Evolutionary conservation across 2,888 invertebrate genomes (phyloP), one percentile per base, ranked within the genome.

Genomic region (Dichetophora obliterata): DNA sequence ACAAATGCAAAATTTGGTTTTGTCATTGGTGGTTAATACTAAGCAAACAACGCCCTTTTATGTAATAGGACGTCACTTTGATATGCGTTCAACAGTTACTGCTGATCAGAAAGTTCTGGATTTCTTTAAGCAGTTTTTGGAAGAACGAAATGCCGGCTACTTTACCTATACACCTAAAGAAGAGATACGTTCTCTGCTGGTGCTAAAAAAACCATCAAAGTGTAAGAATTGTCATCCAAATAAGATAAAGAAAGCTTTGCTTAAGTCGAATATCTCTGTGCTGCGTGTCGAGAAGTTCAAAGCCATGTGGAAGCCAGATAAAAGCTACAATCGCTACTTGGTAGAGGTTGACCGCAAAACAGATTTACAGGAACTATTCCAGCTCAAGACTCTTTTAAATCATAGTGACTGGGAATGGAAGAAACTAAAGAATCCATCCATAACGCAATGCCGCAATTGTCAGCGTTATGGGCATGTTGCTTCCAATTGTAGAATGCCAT

Each of bases 401-500:
- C 57, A 52, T n/a, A 54, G 31, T 5, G 31, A 54, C 31, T 70
- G 70, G 70, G 8, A 31, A 19, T 68, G 68, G 68, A 68, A 43
- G 9, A 70, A 54, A 5, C 31, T 70, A 27, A 70, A 70, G 34
- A 70, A 54, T 11, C 52, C 52, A 11, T 24, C 54, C 16, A 75
- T 69, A 27, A 34, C 69, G 1, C 75, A 75, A 24, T 75, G 75
- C 27, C 70, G 71, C 22, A 76, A 71, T 34, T 75, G 75, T 69
- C 75, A 75, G 43, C 59, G 48, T 34, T 76, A 63, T 43, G 76
- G 71, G 27, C 76, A 76, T 24, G 54, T 70, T 19, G 75, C 75
- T 3, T 59, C 43, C 5, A 75, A 75, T 14, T 75, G 71, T 37
- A 50, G 37, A 3, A 76, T 76, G 65, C 24, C 48, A 22, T 76